Evolutionary conservation across 64 coral and sea anemone genomes (phyloP), one percentile per base, ranked within the genome.

Genomic region (Stichodactyla helianthus): DNA sequence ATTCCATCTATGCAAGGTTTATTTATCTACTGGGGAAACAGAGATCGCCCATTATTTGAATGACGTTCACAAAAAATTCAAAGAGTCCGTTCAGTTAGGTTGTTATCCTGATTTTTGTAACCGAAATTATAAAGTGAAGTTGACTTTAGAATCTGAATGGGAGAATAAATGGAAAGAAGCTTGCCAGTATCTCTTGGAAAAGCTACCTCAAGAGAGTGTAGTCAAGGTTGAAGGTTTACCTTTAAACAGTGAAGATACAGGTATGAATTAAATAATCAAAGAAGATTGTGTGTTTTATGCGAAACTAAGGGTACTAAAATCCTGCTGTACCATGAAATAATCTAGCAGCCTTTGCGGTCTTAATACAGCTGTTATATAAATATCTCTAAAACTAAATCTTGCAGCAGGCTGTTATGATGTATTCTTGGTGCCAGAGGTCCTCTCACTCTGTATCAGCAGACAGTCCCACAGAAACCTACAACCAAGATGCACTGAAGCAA

Each of bases 21-120:
- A 86, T 61, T 82, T 99, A 13, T 88, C 88, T 28, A 90, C 57
- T 52, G 93, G 90, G n/a, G 97, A 99, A 62, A 88, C 97, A 11
- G 50, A 17, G 7, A 51, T 99, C 60, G 97, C 88, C 80, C 89
- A 83, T n/a, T 54, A 88, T 79, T 86, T 99, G 28, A 63, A 89
- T 55, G 93, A 99, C 16, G 88, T 94, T 28, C 77, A 92, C 67
- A 90, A 93, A 44, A 94, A 83, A 82, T 99, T 90, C 82, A 94
- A 94, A 53, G 59, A 74, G 25, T 91, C n/a, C 5, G 97, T 99
- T 71, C 88, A 94, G 61, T 62, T 99, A 25, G 97, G 97, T 1
- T 95, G 90, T 15, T 99, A 99, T 63, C 97, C 97, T 56, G 90
- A 99, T 62, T 62, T 92, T 54, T 85, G 25, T 65, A 90, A 90